phyloP scores from a whole-genome alignment of 1,140 invertebrate species.

The Drosophila tsacasi region DNA sequence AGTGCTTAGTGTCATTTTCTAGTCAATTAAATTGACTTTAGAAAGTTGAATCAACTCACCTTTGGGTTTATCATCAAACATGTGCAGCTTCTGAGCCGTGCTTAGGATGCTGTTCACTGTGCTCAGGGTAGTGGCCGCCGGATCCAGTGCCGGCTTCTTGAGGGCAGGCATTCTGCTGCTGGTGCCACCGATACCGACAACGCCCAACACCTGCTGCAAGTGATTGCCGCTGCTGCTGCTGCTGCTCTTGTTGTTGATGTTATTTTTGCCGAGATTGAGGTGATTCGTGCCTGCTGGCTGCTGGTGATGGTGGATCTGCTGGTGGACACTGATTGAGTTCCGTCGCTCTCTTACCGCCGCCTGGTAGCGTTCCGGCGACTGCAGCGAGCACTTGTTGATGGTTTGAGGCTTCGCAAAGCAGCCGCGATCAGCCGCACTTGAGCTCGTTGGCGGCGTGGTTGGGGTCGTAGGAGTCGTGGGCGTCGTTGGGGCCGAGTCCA shows the following conservation, averaged over 20 bases:
- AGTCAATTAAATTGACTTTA: no score
- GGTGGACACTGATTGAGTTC: slow-evolving; percentile 70
- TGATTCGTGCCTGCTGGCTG: slow-evolving; percentile 16
- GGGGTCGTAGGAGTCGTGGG: slow-evolving; percentile 50
- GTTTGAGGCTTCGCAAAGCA: slow-evolving; percentile 66
- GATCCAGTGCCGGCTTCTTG: slow-evolving; percentile 39
- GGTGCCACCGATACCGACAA: not conserved
- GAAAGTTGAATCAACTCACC: slow-evolving; percentile 28
- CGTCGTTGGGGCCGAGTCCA: slow-evolving; percentile 62
- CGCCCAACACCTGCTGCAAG: slow-evolving; percentile 21
- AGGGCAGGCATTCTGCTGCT: slow-evolving; percentile 12
- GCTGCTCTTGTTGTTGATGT: slow-evolving; percentile 15
- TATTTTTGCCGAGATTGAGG: slow-evolving; percentile 30
- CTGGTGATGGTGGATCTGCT: slow-evolving; percentile 22
- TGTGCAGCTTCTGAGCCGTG: slow-evolving; percentile 69
- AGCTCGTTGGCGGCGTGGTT: slow-evolving; percentile 13
- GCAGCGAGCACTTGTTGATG: slow-evolving; percentile 73
- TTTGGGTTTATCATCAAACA: slow-evolving; percentile 75
- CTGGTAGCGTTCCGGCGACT: slow-evolving; percentile 72
- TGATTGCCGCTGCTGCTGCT: slow-evolving; percentile 32
- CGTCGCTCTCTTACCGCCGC: slow-evolving; percentile 68
- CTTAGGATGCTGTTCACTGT: slow-evolving; percentile 70
- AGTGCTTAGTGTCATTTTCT: no score
- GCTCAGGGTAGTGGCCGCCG: slow-evolving; percentile 59
- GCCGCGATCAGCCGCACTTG: slow-evolving; percentile 38